Evolutionary conservation across 2,888 invertebrate species (phyloP), one percentile per base, ranked within the genome.

Genomic region (Pardosa pseudoannulata): DNA sequence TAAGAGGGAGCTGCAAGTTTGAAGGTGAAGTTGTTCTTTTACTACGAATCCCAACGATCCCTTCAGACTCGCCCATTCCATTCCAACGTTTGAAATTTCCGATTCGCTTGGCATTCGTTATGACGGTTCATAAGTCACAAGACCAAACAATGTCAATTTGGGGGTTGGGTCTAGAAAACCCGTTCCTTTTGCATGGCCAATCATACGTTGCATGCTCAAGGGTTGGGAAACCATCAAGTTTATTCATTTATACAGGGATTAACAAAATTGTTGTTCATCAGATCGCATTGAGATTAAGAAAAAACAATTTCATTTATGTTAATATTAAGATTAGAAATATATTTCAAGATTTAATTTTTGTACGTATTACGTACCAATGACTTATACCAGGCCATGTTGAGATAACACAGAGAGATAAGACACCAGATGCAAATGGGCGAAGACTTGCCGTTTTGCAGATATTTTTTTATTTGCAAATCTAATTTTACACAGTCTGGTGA

Each of bases 161-260:
- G 28, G 88, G 87, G 5, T 28, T 88, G 29, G 11, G 88, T 88
- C 50, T 89, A 27, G 23, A 36, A 3, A 65, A 28, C 6, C 73
- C 82, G 11, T 74, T 79, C n/a, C 90, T 90, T 82, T 74, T 89
- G 0, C 90, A 90, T 86, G 90, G 90, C 0, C 90, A 91, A 72
- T 86, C 90, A 11, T 90, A 90, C 86, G 90, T 65, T 3, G 29
- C 64, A 9, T 65, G 64, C 64, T 65, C 64, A 9, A 28, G 64
- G 6, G 64, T 65, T 3, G 27, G 28, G 1, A 65, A 65, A 65
- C 28, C 64, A 27, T 27, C 27, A 1, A 65, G 11, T 65, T 31
- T 65, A 16, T 27, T 27, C 29, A 29, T 65, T 1, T 29, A 9
- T 11, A 29, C 64, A 2, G 41, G 41, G 41, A 13, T 46, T 16